These are phyloP conservation scores for Aradophagus sp. DNA, from an alignment of 1,140 invertebrate genomes.

Conservation along the genomic window DNA sequence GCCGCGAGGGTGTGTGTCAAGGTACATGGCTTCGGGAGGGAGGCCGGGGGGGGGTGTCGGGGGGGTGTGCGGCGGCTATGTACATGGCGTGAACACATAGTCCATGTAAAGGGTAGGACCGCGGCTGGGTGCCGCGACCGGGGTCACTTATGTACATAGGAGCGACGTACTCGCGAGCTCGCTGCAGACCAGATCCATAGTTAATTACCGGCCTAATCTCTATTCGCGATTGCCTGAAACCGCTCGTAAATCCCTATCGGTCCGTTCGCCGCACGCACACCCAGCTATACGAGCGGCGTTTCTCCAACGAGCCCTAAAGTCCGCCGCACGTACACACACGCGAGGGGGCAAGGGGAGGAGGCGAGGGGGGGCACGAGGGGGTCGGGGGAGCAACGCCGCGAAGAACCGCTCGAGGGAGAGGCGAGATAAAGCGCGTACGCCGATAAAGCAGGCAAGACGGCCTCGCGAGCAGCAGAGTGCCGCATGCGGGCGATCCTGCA, in stretches of 20 bases:
- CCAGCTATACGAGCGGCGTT: constrained; percentile 58
- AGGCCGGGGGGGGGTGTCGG: no score
- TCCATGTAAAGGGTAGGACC: constrained; percentile 57
- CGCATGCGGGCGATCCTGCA: constrained; percentile 14
- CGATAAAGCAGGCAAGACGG: constrained; percentile 20
- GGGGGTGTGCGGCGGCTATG: no score
- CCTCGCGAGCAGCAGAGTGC: no score
- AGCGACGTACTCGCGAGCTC: constrained; percentile 63
- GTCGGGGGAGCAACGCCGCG: not conserved
- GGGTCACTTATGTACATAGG: constrained; percentile 70
- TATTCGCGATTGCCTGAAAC: constrained; percentile 75
- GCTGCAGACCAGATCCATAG: constrained; percentile 73
- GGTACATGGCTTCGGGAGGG: no score
- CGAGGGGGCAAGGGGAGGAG: no score
- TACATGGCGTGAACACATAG: constrained; percentile 30
- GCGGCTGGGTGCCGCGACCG: constrained; percentile 65
- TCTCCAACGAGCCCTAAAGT: constrained; percentile 53
- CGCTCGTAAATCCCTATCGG: constrained; percentile 75
- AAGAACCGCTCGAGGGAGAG: constrained; percentile 34
- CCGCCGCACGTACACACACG: constrained; percentile 24
- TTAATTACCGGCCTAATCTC: constrained; percentile 76
- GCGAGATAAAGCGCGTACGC: constrained; percentile 36
- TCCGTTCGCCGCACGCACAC: constrained; percentile 63
- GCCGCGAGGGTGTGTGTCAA: no score
- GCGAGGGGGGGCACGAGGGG: constrained; percentile 13